Percentiles rank a stretch among this genome's conserved stretches.
Conservation (phyloP, 2,888 invertebrate genomes). For the Eulithis prunata region DNA sequence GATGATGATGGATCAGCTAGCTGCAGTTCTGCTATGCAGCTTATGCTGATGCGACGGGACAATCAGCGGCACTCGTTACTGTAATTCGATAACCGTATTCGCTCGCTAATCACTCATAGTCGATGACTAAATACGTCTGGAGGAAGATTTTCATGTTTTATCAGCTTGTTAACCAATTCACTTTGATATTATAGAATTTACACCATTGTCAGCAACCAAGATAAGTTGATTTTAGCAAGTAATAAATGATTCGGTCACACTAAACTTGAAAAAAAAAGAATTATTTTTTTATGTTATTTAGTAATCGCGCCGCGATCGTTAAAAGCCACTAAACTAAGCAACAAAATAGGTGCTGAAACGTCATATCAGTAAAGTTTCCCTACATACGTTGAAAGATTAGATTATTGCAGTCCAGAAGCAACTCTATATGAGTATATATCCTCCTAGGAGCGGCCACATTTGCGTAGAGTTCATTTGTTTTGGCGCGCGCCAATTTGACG, state of each 20-base stretch:
- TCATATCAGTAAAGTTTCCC: too few species aligned
- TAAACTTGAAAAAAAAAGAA: too few species aligned
- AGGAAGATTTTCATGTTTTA: not conserved
- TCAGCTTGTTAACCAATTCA: not conserved
- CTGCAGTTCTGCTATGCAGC: slow-evolving; percentile 13
- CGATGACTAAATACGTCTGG: slow-evolving; percentile 10
- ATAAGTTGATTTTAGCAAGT: too few species aligned
- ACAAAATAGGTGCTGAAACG: too few species aligned
- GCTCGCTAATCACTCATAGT: slow-evolving; percentile 39
- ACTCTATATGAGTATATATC: not conserved
- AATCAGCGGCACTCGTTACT: slow-evolving; percentile 34
- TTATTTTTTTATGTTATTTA: too few species aligned
- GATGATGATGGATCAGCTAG: not conserved
- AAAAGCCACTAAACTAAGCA: too few species aligned
- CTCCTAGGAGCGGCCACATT: slow-evolving; percentile 30
- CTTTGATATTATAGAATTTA: not conserved
- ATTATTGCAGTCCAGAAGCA: not conserved
- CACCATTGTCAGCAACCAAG: not conserved
- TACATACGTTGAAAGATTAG: too few species aligned
- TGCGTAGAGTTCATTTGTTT: slow-evolving; percentile 45
- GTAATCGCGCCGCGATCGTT: too few species aligned
- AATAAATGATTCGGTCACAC: too few species aligned
- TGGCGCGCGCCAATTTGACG: slow-evolving; percentile 34
- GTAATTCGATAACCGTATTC: slow-evolving; percentile 36
- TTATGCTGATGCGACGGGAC: slow-evolving; percentile 18